These are phyloP conservation scores for Sussaba pulchella DNA, from an alignment of 2,888 invertebrate species.

Conservation along the genomic window DNA sequence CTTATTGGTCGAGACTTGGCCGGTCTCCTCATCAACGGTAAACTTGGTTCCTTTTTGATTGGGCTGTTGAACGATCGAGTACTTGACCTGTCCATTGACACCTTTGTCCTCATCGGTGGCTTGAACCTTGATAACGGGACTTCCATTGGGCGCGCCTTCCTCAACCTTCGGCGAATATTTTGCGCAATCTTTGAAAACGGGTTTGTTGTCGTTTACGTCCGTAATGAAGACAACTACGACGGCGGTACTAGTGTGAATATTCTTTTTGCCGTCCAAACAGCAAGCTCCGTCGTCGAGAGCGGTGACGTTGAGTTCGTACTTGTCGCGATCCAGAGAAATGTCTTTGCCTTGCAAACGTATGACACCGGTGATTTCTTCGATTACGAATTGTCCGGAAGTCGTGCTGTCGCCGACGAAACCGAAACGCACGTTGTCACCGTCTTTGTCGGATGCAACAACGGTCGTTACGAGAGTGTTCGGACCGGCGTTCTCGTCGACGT, in stretches of 20 bases:
- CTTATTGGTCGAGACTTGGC: slow-evolving; percentile 97
- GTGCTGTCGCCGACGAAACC: slow-evolving; percentile 96
- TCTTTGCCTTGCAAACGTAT: slow-evolving; percentile 95
- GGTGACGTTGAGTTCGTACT: slow-evolving; percentile 98
- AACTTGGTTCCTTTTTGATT: slow-evolving; percentile 98
- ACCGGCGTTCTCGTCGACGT: slow-evolving; percentile 98
- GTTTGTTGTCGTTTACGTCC: slow-evolving; percentile 98
- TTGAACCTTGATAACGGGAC: slow-evolving; percentile 96
- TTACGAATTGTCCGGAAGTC: slow-evolving; percentile 96
- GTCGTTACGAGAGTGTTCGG: slow-evolving; percentile 98
- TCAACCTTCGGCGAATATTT: slow-evolving; percentile 97
- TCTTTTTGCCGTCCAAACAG: slow-evolving; percentile 94
- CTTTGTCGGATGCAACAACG: slow-evolving; percentile 98
- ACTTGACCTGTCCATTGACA: slow-evolving; percentile 97
- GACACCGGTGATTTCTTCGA: slow-evolving; percentile 97
- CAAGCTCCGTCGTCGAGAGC: slow-evolving; percentile 99
- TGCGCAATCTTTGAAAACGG: slow-evolving; percentile 96
- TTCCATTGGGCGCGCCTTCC: slow-evolving; percentile 97
- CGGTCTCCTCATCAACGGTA: slow-evolving; percentile 97
- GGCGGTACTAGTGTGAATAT: slow-evolving; percentile 96
- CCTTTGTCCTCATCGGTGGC: slow-evolving; percentile 98
- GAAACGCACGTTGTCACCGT: slow-evolving; percentile 97
- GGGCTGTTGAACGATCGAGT: slow-evolving; percentile 98
- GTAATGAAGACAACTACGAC: slow-evolving; percentile 98
- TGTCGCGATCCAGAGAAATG: slow-evolving; percentile 95